Base-by-base conservation (phyloP, 2,888 invertebrate genomes). In the Lithophane ornitopus region DNA sequence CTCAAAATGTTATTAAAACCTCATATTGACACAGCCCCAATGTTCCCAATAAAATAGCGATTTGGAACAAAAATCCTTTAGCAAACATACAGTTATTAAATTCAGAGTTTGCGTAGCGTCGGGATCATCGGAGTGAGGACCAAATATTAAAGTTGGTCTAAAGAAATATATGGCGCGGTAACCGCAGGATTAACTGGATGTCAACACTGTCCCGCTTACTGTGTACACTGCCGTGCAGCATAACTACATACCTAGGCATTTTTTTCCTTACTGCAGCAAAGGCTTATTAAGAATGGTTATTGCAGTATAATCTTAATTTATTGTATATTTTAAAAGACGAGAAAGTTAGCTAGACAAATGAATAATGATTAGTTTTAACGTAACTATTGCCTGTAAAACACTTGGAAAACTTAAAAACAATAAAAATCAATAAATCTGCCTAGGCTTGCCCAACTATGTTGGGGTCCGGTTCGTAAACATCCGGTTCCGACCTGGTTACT, bases 61-160 rank as follows among this genome's bases (percentile, higher is more conserved):
- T 91, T 89, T 85, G 80, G 78, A 63, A 71, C 83, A 84, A 68
- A 91, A 93, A 90, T 90, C 93, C 90, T 75, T 87, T 41, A 49
- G 76, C 90, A 91, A 92, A 92, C 91, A 92, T 82, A 81, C 88
- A 81, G 92, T 92, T 95, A 94, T 94, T 93, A 95, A 93, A 91
- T 83, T 86, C 85, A 74, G 85, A 89, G 91, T 90, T 91, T 90
- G 89, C 88, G 84, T 86, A 86, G 78, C 84, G 44, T 52, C 0
- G 87, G 90, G 90, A 91, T 90, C 89, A 89, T 84, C 85, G 74
- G 76, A 90, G 92, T 91, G 91, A 88, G 93, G 89, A 79, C 93
- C 92, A 93, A 95, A 95, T 95, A 95, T 95, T 95, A 95, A 94
- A 95, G 93, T 94, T 89, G 88, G 89, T 82, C 89, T 88, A 93